These are phyloP conservation scores for Scotopteryx bipunctaria DNA, from an alignment of 2,888 invertebrate genomes.

Conservation along the genomic window DNA sequence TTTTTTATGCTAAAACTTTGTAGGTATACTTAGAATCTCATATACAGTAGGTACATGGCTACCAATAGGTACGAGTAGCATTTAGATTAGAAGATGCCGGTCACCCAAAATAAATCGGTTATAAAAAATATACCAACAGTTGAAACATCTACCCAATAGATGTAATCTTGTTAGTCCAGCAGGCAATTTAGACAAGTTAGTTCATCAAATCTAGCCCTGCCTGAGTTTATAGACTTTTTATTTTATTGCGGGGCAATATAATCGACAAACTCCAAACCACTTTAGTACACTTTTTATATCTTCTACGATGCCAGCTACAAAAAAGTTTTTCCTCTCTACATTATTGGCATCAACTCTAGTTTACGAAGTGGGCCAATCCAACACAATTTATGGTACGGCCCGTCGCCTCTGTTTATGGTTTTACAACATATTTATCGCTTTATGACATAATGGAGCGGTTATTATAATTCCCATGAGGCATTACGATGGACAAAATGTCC, in stretches of 20 bases:
- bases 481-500: conserved; percentile 45
- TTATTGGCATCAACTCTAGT: conserved; percentile 52
- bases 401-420: conserved; percentile 76
- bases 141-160: no score
- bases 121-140: no score
- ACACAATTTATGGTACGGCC: conserved; percentile 69
- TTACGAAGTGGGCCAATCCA: conserved; percentile 72
- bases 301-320: conserved; percentile 29
- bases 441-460: conserved; percentile 68
- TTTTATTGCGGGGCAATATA: conserved; percentile 2
- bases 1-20: no score
- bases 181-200: background rate
- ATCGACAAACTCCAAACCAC: conserved; percentile 9
- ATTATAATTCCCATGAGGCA: conserved; percentile 58
- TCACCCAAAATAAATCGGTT: no score
- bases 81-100: no score
- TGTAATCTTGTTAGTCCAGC: no score
- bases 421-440: conserved; percentile 81
- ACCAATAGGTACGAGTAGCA: no score
- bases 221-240: background rate
- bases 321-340: conserved; percentile 39
- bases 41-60: no score
- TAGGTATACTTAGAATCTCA: no score
- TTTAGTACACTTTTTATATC: conserved; percentile 20
- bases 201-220: background rate